Base-by-base conservation (phyloP, 2,113 vertebrate species). In the Donacobius atricapilla region DNA sequence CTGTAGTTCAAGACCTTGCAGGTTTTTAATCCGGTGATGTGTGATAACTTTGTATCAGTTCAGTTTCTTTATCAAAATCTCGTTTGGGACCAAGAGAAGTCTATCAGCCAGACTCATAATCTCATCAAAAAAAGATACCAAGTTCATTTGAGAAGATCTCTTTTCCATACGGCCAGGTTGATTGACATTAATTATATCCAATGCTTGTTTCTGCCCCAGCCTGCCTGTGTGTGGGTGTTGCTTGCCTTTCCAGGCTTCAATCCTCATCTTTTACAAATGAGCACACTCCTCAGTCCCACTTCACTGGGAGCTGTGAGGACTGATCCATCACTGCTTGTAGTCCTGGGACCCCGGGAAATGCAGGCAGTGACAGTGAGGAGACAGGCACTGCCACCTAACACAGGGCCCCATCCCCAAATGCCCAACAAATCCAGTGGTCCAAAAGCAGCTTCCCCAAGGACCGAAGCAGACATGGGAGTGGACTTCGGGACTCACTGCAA, bases 111-210 rank as follows among this genome's bases (percentile, higher is more conserved):
- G 60, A 78, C 51, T 86, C 51, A 39, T 63, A 33, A 73, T 77
- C 79, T 83, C 88, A 69, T 58, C 18, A 66, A 53, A 94, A 94
- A 63, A 94, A 86, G 66, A 37, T 54, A 95, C 30, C 85, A 83
- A 92, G 92, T 92, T 93, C 83, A 92, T 83, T 89, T 81, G 83
- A 96, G 83, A 93, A 86, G 54, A 94, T 70, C 80, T 69, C 37
- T 73, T 92, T 90, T 94, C 92, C 76, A 66, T 90, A 94, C 27
- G 10, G 91, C 86, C 86, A 81, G 42, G 86, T 15, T 93, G 94
- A 94, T 47, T 90, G 83, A 93, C 86, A 83, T 66, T 75, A 86
- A 95, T 86, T 75, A 94, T 10, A 93, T 70, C 72, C 92, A 89
- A 13, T 58, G 57, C 63, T 83, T 81, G 66, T 31, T 93, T 78